phyloP scores from a whole-genome alignment of 1,140 invertebrate species.

The Heliconius eleuchia region DNA sequence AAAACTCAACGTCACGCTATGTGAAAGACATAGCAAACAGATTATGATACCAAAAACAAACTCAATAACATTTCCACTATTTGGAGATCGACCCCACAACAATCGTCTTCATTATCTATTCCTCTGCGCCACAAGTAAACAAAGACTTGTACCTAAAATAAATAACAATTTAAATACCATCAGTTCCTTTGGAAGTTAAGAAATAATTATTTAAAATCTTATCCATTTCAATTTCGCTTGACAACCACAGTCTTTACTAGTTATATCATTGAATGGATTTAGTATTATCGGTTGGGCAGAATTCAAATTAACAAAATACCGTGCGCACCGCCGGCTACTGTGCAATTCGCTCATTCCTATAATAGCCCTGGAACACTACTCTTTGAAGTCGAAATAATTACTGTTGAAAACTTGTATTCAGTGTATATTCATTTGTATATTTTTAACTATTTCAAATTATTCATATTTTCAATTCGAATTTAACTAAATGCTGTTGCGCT shows the following conservation, averaged over 20 bases:
- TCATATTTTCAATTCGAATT: not conserved
- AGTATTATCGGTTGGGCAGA: not conserved
- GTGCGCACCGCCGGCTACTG: not conserved
- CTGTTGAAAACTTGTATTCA: not conserved
- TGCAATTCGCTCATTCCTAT: constrained; percentile 10
- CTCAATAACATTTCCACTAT: no score
- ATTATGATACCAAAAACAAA: no score
- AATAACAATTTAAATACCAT: no score
- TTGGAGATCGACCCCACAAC: no score
- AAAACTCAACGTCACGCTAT: no score
- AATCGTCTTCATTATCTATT: not conserved
- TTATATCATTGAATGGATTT: not conserved
- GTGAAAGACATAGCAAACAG: no score
- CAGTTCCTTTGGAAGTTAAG: no score
- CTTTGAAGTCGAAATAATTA: constrained; percentile 2
- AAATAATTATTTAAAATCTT: no score
- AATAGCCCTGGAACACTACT: not conserved
- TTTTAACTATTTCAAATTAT: not conserved
- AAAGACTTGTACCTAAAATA: no score
- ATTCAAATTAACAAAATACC: constrained; percentile 14
- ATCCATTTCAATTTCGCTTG: no score
- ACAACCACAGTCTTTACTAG: not conserved
- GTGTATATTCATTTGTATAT: not conserved
- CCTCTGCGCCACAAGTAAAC: no score
- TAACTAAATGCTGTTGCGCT: no score